Conservation (phyloP, 2,113 vertebrate species). For the Lucifuga dentata region DNA sequence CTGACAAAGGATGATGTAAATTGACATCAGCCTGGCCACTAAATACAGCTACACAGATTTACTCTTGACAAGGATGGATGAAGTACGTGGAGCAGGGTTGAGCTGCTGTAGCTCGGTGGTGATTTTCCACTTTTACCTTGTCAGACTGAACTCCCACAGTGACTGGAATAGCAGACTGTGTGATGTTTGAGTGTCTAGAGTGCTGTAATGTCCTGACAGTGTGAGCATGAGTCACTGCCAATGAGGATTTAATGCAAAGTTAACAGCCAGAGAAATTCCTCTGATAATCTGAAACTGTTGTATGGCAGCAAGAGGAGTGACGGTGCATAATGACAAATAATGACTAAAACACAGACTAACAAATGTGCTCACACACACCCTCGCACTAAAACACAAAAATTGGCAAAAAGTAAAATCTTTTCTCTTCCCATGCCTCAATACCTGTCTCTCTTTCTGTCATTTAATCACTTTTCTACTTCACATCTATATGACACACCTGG, state of each 20-base stretch:
- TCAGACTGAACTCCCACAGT: slow-evolving; percentile 38
- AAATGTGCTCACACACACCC: no score
- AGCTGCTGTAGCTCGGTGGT: slow-evolving; percentile 3
- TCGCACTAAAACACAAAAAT: no score
- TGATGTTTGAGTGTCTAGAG: slow-evolving; percentile 56
- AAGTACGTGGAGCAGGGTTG: no score
- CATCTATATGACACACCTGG: no score
- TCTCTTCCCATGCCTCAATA: no score
- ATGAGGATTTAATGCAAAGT: slow-evolving; percentile 41
- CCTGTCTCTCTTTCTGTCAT: no score
- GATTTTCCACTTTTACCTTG: slow-evolving; percentile 29
- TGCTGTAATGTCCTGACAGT: neutral
- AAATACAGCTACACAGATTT: no score
- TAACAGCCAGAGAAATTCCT: slow-evolving; percentile 46
- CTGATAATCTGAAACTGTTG: neutral
- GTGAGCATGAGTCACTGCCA: slow-evolving; percentile 43
- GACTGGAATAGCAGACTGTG: slow-evolving; percentile 27
- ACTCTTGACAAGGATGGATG: no score
- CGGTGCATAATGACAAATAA: neutral
- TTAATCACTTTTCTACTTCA: no score
- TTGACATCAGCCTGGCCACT: no score
- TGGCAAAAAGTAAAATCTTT: no score
- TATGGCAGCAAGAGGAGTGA: slow-evolving; percentile 12
- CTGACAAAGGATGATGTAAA: no score
- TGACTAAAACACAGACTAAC: neutral